Conservation (phyloP, 2,888 invertebrate genomes). For the Xanthia icteritia region DNA sequence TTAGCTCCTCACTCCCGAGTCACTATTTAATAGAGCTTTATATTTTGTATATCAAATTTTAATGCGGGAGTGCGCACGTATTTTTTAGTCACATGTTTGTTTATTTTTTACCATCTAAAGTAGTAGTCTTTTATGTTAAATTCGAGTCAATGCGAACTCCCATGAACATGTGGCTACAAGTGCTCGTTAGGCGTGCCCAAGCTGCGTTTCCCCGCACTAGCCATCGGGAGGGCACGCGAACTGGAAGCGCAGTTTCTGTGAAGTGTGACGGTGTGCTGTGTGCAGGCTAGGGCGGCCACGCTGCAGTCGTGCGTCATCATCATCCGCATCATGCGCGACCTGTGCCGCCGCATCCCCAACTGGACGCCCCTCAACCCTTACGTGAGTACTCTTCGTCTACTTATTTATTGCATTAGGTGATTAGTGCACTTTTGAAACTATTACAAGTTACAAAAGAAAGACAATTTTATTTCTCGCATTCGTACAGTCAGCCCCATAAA, state of each 20-base stretch:
- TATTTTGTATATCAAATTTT: conserved; percentile 38
- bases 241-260: conserved; percentile 84
- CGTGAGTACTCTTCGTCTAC: conserved; percentile 91
- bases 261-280: too few relatives aligned
- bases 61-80: conserved; percentile 86
- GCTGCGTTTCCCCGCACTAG: conserved; percentile 87
- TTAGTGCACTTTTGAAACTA: background rate
- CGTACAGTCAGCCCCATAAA: too few relatives aligned
- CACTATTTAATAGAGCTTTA: conserved; percentile 31
- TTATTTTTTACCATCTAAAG: conserved; percentile 70
- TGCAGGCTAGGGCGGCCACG: conserved; percentile 98
- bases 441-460: background rate
- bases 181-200: conserved; percentile 75
- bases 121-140: conserved; percentile 59
- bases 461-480: background rate
- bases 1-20: conserved; percentile 47
- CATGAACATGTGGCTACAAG: conserved; percentile 90
- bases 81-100: conserved; percentile 89
- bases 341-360: conserved; percentile 98
- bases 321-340: conserved; percentile 98
- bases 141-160: conserved; percentile 71
- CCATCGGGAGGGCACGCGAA: conserved; percentile 74
- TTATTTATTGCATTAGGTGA: background rate
- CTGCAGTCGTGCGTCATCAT: conserved; percentile 99
- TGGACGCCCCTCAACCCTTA: conserved; percentile 98